Conservation (phyloP, 2,888 invertebrate genomes). For the Fragum sueziense region DNA sequence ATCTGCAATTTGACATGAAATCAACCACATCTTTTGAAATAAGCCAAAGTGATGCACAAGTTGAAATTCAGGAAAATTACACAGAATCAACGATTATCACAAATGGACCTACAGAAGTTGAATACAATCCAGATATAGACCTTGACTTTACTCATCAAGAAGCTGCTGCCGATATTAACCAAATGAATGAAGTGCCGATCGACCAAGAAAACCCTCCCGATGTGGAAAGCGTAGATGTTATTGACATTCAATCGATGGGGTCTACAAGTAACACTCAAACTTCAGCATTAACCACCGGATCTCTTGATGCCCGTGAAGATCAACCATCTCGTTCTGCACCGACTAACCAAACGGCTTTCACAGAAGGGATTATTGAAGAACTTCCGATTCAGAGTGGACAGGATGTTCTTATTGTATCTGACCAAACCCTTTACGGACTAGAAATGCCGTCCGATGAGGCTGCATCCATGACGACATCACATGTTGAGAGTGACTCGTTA, state of each 20-base stretch:
- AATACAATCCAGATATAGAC: constrained; percentile 83
- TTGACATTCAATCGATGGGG: constrained; percentile 28
- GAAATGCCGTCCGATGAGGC: constrained; percentile 82
- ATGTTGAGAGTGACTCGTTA: constrained; percentile 66
- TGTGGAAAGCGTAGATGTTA: constrained; percentile 32
- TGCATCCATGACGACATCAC: constrained; percentile 65
- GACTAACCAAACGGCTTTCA: constrained; percentile 56
- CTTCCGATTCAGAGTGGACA: constrained; percentile 64
- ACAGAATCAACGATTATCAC: constrained; percentile 51
- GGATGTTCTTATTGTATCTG: constrained; percentile 72
- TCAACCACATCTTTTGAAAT: constrained; percentile 24
- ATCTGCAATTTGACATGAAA: constrained; percentile 61
- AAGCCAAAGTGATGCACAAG: constrained; percentile 44
- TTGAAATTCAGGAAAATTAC: constrained; percentile 26
- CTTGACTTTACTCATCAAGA: constrained; percentile 55
- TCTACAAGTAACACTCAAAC: constrained; percentile 30
- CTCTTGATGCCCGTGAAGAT: constrained; percentile 21
- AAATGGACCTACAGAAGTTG: constrained; percentile 85
- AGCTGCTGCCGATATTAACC: background rate
- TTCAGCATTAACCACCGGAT: constrained; percentile 24
- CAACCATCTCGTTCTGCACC: constrained; percentile 14
- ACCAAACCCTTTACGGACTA: constrained; percentile 82
- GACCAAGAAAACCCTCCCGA: constrained; percentile 25
- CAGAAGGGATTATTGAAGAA: constrained; percentile 71
- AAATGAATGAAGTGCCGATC: background rate